Evolutionary conservation across 2,113 vertebrate species (phyloP), one percentile per base, ranked within the genome.

Genomic region (Monarcha castaneiventris): DNA sequence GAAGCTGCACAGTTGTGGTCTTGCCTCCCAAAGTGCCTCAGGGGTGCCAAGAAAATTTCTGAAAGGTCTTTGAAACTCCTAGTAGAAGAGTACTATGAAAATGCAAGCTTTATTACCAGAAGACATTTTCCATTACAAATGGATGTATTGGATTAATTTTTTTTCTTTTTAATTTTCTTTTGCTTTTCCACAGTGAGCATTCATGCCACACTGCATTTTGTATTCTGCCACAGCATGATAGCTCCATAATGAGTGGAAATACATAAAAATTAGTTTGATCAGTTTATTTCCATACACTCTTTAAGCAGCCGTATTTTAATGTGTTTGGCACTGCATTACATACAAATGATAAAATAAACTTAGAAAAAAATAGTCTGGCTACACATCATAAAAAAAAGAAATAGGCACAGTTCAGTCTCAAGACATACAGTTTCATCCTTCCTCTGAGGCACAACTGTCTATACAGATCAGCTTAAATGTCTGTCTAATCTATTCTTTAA

Each of bases 261-360:
- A 44, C 66, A 85, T 71, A 69, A 96, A 85, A 96, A 96, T 90
- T 73, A 39, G 30, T 77, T 82, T 91, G 63, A 90, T 88, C 35
- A 25, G 37, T 92, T 93, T 92, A 64, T 90, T 93, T 88, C 48
- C 39, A 46, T 49, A 63, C 15, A 35, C 14, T 46, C n/a, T 93
- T 90, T 33, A 81, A 55, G 49, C 37, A 84, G 35, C 43, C 64
- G 75, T 46, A 25, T 79, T 95, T 91, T 63, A 88, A 61, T 86
- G 39, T 78, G 14, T 86, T 84, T 94, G 72, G 35, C 79, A 84
- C 55, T 54, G 68, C 49, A 41, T 93, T 81, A 64, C 32, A 39
- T 84, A 75, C 35, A 72, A 81, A 84, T 78, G 25, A 89, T 81
- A 62, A 88, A 80, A 75, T 71, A 46, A 3, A 25, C 66, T 84